Base-by-base conservation (phyloP, 1,140 invertebrate species). In the Aleiodes sp. region DNA sequence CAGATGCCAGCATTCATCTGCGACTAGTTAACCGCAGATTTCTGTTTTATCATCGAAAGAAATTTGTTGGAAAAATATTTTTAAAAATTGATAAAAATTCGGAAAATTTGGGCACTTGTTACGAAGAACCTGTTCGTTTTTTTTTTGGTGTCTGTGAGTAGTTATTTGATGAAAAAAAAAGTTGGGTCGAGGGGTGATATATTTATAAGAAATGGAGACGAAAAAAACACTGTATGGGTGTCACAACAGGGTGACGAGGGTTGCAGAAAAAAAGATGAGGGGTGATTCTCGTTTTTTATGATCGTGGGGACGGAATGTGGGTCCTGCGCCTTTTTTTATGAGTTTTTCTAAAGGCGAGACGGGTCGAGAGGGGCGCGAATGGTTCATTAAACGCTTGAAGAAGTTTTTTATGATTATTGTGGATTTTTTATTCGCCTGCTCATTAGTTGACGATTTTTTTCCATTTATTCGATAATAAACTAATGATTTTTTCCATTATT, bases 1-100 rank as follows among this genome's bases (percentile, higher is more conserved):
- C 70, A 81, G 78, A 82, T 81, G 79, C 73, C 79, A 80, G 77
- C 78, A 78, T 79, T 75, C 73, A 75, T 75, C 73, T 59, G 68
- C 73, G 59, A 60, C 64, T 70, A 33, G 29, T 65, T 12, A 14
- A 9, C 12, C 0, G 46, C 12, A 24, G 39, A 65, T 33, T 19
- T 57, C 69, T 70, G 69, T 65, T 41, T 70, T 70, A 70, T 60
- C 69, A 62, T 52, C 12, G 4, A 59, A 29, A 29, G 24, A 29
- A 31, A 14, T 14, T 26, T 12, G 24, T 16, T n/a, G 3, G 4
- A n/a, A 43, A 31, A 52, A 4, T 57, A 37, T 59, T 28, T 29
- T 21, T 37, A 2, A 4, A 52, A 43, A 21, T 46, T 31, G 24
- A n/a, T 9, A 31, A 28, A 31, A 35, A 33, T 59, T 31, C 0